Evolutionary conservation across 2,888 invertebrate genomes (phyloP).

Genomic region (Lithophane leautieri): DNA sequence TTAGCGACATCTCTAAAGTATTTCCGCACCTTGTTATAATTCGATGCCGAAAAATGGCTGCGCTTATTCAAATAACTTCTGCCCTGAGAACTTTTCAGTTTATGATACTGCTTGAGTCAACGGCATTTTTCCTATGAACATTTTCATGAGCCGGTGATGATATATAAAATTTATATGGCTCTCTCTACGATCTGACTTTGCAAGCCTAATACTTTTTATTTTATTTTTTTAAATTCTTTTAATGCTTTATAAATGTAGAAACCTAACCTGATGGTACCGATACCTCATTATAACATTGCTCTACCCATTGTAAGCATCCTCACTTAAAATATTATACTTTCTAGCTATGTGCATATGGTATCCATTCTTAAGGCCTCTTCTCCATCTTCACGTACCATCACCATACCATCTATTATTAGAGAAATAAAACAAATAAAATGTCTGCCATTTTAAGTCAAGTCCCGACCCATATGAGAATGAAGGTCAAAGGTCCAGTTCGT

Average conservation of each 20-base stretch:
- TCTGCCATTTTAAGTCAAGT: slow-evolving; percentile 8
- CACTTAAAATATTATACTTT: not conserved
- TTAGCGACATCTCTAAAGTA: not conserved
- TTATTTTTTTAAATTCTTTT: no score
- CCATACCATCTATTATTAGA: not conserved
- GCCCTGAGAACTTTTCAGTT: slow-evolving; percentile 25
- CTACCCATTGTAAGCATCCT: not conserved
- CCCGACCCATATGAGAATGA: slow-evolving; percentile 11
- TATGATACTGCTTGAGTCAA: not conserved
- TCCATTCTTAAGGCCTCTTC: not conserved
- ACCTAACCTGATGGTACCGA: not conserved
- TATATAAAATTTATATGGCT: no score
- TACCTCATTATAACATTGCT: not conserved
- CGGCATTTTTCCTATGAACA: not conserved
- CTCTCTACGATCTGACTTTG: no score
- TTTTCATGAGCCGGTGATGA: not conserved
- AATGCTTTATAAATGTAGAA: no score
- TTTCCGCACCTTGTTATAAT: slow-evolving; percentile 22
- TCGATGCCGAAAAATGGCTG: slow-evolving; percentile 1
- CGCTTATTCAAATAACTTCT: slow-evolving; percentile 22
- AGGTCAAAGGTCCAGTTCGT: slow-evolving; percentile 24
- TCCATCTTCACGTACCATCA: not conserved
- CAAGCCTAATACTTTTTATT: no score
- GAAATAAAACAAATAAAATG: slow-evolving; percentile 4
- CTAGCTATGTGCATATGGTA: not conserved